Base-by-base conservation (phyloP, 2,797 vertebrate genomes). In the Coranthus polyacanthus region DNA sequence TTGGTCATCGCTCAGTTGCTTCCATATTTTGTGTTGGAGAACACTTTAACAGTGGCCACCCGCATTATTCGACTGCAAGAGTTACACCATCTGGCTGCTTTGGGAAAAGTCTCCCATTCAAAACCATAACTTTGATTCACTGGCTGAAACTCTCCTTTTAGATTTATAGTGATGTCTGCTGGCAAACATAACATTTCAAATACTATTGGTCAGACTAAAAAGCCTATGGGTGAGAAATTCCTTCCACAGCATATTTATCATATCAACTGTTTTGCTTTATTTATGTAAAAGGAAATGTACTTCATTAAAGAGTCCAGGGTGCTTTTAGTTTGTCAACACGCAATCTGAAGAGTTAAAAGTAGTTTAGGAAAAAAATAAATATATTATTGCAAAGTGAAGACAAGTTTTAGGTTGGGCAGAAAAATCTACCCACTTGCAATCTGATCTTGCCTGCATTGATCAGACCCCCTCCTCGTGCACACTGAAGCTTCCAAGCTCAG, bases 361-460 rank as follows among this genome's bases (percentile, higher is more conserved):
- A 54, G 38, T 65, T 81, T 65, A 13, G 12, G 24, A 26, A 26
- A 26, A 47, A 56, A 53, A 13, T 71, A 53, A 36, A 24, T 12
- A 55, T 4, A 42, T 79, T 26, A 38, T 50, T n/a, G n/a, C 62
- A 21, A 57, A 77, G 66, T 32, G 24, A 63, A 67, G 20, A 38
- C 15, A 66, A 60, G 34, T 63, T 78, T 81, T 81, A 60, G 54
- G 49, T 61, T 72, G 34, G 47, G 34, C 52, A 69, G 59, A 69
- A 81, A 75, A 82, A 42, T 17, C 46, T 44, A 18, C 61, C 79
- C 68, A 41, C 79, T 86, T 38, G 61, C 74, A 75, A 78, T 88
- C 71, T 88, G 70, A 81, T 85, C 79, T 82, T 39, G 53, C 62
- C 42, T 38, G 67, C 81, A 90, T 86, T 88, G 88, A 90, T 90